Evolutionary conservation across 2,113 vertebrate genomes (phyloP).

Genomic region (Arvicanthis niloticus): DNA sequence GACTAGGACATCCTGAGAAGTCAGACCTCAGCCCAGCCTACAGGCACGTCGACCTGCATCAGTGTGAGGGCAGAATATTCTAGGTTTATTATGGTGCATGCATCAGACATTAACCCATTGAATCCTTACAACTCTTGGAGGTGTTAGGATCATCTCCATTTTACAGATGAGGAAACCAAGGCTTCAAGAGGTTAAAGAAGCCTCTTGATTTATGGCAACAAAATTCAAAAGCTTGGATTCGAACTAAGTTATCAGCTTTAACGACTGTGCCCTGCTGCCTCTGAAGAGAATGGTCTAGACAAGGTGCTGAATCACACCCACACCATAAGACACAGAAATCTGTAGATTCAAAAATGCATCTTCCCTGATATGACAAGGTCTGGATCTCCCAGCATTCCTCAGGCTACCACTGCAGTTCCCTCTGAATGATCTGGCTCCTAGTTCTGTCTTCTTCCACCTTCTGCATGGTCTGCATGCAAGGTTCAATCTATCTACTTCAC

Average conservation of each 20-base stretch:
- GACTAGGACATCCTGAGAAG: not conserved
- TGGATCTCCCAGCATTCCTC: not conserved
- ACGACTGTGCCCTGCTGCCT: not conserved
- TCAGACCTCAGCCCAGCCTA: not conserved
- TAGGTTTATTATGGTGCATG: not conserved
- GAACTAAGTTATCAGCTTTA: not conserved
- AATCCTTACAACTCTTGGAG: not conserved
- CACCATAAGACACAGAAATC: not conserved
- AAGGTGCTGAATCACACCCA: not conserved
- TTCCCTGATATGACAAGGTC: not conserved
- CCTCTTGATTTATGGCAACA: not conserved
- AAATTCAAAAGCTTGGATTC: not conserved
- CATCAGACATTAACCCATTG: not conserved
- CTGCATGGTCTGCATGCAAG: not conserved
- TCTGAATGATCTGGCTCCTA: not conserved
- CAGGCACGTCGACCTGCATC: fast-evolving
- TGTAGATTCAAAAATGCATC: not conserved
- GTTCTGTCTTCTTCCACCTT: not conserved
- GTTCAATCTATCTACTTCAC: not conserved
- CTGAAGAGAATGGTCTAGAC: not conserved
- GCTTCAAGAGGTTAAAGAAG: not conserved
- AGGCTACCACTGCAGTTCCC: no score
- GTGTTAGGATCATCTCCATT: not conserved
- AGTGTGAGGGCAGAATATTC: not conserved
- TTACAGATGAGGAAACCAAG: conserved; percentile 24